These are phyloP conservation scores for Barbus barbus DNA, from an alignment of 2,113 vertebrate genomes.

Conservation along the genomic window DNA sequence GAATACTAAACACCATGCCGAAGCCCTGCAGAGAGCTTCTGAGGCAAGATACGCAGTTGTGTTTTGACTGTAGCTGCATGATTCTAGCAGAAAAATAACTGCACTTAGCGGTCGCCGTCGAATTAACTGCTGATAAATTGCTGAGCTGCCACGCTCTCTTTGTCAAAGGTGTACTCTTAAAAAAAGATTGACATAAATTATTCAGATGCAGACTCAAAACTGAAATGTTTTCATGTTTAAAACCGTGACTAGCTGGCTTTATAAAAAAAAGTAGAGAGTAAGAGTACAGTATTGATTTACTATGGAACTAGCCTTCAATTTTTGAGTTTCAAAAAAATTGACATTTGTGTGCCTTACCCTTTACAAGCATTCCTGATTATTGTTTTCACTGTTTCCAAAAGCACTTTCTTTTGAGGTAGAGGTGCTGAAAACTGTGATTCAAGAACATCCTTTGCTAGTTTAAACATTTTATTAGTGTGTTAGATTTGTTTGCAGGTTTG, in stretches of 20 bases:
- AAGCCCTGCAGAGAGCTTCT: conserved; percentile 14
- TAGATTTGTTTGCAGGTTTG: too few species aligned
- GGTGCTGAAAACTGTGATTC: background rate
- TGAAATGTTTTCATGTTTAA: too few species aligned
- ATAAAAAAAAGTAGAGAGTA: background rate
- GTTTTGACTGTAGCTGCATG: conserved; percentile 25
- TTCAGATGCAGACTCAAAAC: background rate
- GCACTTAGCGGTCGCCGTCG: background rate
- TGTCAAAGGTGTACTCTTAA: conserved; percentile 21
- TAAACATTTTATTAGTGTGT: too few species aligned
- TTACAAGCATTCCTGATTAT: background rate
- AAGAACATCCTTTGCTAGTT: too few species aligned
- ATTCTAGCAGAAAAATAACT: conserved; percentile 21
- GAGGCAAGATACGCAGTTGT: background rate
- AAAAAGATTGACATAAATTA: conserved; percentile 21
- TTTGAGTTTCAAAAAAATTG: background rate
- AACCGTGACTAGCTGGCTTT: too few species aligned
- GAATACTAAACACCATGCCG: conserved; percentile 30
- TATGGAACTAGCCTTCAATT: background rate
- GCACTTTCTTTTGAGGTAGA: background rate
- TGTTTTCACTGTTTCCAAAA: background rate
- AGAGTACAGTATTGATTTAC: background rate
- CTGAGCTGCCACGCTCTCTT: background rate
- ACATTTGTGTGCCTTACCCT: background rate
- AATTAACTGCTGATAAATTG: conserved; percentile 18